phyloP scores from a whole-genome alignment of 2,888 invertebrate species.

The Cheiracanthium punctorium region DNA sequence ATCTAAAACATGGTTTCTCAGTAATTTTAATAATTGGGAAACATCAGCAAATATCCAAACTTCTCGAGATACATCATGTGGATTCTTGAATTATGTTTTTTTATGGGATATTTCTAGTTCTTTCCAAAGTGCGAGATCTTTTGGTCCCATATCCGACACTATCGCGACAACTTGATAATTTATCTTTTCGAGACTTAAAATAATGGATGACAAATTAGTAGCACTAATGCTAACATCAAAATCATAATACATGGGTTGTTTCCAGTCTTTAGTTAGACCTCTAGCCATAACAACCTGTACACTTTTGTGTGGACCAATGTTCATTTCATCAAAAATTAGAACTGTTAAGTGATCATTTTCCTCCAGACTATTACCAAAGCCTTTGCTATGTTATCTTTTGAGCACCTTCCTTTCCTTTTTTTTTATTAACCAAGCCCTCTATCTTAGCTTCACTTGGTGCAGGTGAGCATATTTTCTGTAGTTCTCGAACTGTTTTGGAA shows the following conservation, averaged over 20 bases:
- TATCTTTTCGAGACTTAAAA: neutral
- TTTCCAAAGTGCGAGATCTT: neutral
- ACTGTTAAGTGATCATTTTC: too few species aligned
- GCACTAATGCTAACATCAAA: neutral
- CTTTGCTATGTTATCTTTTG: too few species aligned
- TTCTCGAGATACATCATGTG: neutral
- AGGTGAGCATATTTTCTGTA: too few species aligned
- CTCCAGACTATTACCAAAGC: too few species aligned
- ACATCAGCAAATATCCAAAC: neutral
- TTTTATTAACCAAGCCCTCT: too few species aligned
- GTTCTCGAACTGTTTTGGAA: too few species aligned
- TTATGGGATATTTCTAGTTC: neutral
- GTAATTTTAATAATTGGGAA: neutral
- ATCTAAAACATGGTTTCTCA: neutral
- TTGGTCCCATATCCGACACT: neutral
- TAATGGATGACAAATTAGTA: neutral
- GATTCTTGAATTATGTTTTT: neutral
- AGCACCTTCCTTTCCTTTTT: too few species aligned
- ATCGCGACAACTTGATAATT: neutral
- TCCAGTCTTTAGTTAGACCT: neutral
- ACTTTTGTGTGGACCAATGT: too few species aligned
- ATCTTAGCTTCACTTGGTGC: too few species aligned
- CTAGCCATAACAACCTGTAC: neutral
- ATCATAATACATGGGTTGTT: neutral
- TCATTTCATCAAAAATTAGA: too few species aligned